Evolutionary conservation across 64 coral and sea anemone species (phyloP).

Genomic region (Actinia equina): DNA sequence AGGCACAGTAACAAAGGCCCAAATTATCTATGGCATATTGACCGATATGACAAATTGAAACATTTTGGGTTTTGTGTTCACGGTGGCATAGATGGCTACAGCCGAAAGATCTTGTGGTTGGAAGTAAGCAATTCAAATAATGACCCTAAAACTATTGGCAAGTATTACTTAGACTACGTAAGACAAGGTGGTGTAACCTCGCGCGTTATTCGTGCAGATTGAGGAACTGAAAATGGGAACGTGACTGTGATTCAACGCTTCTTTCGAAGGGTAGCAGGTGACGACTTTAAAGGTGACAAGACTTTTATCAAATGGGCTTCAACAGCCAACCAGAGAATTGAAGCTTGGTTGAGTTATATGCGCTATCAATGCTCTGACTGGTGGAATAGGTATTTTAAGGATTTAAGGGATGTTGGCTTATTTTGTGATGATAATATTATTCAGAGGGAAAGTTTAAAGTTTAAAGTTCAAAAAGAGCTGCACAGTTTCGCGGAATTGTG

Average conservation of each 20-base stretch:
- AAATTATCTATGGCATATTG: slow-evolving; percentile 53
- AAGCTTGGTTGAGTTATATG: slow-evolving; percentile 29
- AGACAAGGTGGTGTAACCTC: slow-evolving; percentile 20
- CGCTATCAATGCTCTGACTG: too few species aligned
- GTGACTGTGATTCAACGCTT: slow-evolving; percentile 35
- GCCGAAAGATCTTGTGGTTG: slow-evolving; percentile 28
- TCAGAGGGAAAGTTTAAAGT: slow-evolving; percentile 40
- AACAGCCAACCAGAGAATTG: slow-evolving; percentile 37
- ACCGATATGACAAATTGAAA: slow-evolving; percentile 50
- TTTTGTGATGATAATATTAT: slow-evolving; percentile 24
- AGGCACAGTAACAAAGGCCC: slow-evolving; percentile 33
- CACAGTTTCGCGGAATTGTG: slow-evolving; percentile 12
- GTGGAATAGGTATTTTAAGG: slow-evolving; percentile 43
- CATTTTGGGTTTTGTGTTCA: slow-evolving; percentile 27
- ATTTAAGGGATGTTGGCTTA: slow-evolving; percentile 27
- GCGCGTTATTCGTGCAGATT: slow-evolving; percentile 30
- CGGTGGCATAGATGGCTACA: slow-evolving; percentile 14
- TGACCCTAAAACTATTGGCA: slow-evolving; percentile 7
- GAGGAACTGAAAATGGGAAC: slow-evolving; percentile 52
- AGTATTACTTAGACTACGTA: slow-evolving; percentile 30
- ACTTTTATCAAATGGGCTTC: slow-evolving; percentile 34
- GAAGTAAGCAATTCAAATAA: slow-evolving; percentile 43
- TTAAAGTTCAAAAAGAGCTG: slow-evolving; percentile 31
- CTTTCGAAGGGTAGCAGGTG: neutral
- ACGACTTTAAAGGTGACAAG: neutral